phyloP scores from a whole-genome alignment of 2,113 vertebrate species.

The Tenebrosternarchus preto region DNA sequence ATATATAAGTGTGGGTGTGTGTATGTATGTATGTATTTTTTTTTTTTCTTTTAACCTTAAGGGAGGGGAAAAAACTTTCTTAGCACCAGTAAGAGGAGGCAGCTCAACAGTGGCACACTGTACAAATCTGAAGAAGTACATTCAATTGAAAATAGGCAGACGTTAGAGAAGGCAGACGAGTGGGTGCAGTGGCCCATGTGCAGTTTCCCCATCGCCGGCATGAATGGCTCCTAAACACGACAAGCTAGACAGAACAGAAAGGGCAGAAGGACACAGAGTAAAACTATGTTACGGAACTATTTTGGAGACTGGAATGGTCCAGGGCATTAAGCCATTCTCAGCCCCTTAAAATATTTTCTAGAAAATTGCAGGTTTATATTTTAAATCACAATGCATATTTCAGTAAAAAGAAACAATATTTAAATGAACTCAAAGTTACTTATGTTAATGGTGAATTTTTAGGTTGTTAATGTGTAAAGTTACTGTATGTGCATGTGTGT shows the following conservation, averaged over 20 bases:
- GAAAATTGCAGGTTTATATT: background rate
- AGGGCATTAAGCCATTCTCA: constrained; percentile 52
- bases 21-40: constrained; percentile 21
- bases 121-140: constrained; percentile 85
- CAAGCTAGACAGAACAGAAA: constrained; percentile 64
- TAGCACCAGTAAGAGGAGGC: constrained; percentile 97
- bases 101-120: constrained; percentile 94
- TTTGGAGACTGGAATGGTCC: constrained; percentile 63
- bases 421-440: no score
- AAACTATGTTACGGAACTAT: constrained; percentile 67
- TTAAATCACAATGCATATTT: background rate
- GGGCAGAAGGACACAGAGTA: constrained; percentile 61
- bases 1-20: no score
- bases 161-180: constrained; percentile 80
- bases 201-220: constrained; percentile 73
- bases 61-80: constrained; percentile 74
- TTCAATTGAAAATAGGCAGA: constrained; percentile 98
- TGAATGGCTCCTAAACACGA: constrained; percentile 76
- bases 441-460: background rate
- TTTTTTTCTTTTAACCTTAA: constrained; percentile 82
- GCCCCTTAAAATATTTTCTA: background rate
- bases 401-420: no score
- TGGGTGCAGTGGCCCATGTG: constrained; percentile 74
- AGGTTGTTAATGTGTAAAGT: background rate
- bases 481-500: background rate